These are phyloP conservation scores for Hyppa rectilinea DNA, from an alignment of 2,888 invertebrate species.

Conservation along the genomic window DNA sequence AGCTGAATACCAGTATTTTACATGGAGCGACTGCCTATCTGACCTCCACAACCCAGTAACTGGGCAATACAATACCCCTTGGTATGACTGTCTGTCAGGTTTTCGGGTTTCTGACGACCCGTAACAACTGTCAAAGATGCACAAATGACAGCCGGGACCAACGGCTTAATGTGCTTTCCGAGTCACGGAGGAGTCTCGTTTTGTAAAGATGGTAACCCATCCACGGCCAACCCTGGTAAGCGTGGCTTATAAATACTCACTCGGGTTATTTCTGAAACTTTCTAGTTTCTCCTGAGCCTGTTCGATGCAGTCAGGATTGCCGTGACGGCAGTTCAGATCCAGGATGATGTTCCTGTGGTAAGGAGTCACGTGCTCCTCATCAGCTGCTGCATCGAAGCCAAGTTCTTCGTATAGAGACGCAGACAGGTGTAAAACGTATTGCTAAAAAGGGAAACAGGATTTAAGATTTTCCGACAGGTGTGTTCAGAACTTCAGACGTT, in stretches of 20 bases:
- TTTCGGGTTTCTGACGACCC: too few relatives aligned
- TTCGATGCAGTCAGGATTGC: slow-evolving; percentile 79
- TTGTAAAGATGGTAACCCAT: too few relatives aligned
- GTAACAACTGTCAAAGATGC: too few relatives aligned
- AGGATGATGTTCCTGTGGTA: slow-evolving; percentile 84
- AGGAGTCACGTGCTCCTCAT: slow-evolving; percentile 83
- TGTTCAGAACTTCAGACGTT: neutral
- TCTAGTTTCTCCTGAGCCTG: slow-evolving; percentile 77
- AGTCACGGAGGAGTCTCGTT: too few relatives aligned
- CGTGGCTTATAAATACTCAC: slow-evolving; percentile 78
- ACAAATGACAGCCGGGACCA: too few relatives aligned
- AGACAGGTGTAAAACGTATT: slow-evolving; percentile 79
- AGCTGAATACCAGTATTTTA: too few relatives aligned
- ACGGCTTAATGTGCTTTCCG: too few relatives aligned
- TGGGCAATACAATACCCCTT: too few relatives aligned
- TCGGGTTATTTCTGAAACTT: slow-evolving; percentile 79
- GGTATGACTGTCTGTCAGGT: too few relatives aligned
- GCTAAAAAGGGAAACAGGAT: slow-evolving; percentile 66
- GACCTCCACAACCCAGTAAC: too few relatives aligned
- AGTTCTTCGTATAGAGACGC: slow-evolving; percentile 79
- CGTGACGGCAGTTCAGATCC: slow-evolving; percentile 82
- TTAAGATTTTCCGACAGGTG: neutral
- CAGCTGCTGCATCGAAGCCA: slow-evolving; percentile 74
- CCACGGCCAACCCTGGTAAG: too few relatives aligned
- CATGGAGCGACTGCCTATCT: too few relatives aligned